Base-by-base conservation (phyloP, 2,888 invertebrate genomes). In the Cosmia trapezina region DNA sequence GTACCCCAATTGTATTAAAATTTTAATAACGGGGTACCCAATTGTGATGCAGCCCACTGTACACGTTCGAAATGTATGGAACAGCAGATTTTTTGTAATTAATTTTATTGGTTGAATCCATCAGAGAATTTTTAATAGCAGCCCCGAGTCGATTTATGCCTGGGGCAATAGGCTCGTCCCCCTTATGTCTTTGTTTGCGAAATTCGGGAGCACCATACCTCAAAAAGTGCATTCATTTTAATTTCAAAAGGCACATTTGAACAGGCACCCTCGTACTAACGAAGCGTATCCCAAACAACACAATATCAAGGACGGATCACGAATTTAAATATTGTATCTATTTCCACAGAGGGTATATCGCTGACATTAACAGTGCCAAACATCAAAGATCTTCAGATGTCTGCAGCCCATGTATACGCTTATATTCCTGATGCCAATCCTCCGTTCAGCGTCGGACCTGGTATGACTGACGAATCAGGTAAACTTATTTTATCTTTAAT, bases 371-470 rank as follows among this genome's bases (percentile, higher is more conserved):
- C 78, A 0, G 57, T 70, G 14, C 65, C 71, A 1, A 57, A 78
- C 12, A 47, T 66, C 3, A 71, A 62, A 37, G 14, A 59, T 1
- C 54, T 62, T 41, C 45, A 67, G 22, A 28, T 77, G 6, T 61
- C 78, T 22, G 66, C 47, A 28, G 77, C 61, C 11, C 7, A 78
- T 37, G 71, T 77, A 2, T 77, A 37, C 19, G 51, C 77, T 9
- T 63, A 77, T 14, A 66, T 77, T 33, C 43, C 73, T 28, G 77
- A 77, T 62, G 4, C 65, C 4, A 78, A 77, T 41, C 77, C 77
- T 14, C 62, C 77, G 0, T 71, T 12, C n/a, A 77, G 71, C 22
- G 22, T 78, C 19, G 77, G 77, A 19, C 11, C 71, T 17, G 61
- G 22, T 17, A 17, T 77, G 9, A 71, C 56, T 28, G 62, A 72